These are phyloP conservation scores for Drosophila cardini DNA, from an alignment of 1,140 invertebrate species.

Conservation along the genomic window DNA sequence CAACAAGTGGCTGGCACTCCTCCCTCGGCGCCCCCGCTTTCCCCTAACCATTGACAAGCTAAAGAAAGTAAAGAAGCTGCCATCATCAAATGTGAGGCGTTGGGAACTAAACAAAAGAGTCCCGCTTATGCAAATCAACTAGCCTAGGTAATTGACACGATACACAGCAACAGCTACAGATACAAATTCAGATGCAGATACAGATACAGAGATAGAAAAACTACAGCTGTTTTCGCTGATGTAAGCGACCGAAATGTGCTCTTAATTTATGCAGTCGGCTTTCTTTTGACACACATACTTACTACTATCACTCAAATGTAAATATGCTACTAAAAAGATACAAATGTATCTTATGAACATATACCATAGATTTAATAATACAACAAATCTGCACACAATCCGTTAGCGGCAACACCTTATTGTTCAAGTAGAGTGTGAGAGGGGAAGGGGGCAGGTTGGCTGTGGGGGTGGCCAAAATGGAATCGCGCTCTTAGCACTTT, in stretches of 20 bases:
- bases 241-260: slow-evolving; percentile 64
- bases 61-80: slow-evolving; percentile 72
- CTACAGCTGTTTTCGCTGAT: slow-evolving; percentile 69
- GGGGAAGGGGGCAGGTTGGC: background rate
- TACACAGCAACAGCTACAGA: slow-evolving; percentile 14
- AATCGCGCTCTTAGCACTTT: slow-evolving; percentile 67
- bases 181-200: slow-evolving; percentile 26
- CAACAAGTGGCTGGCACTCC: slow-evolving; percentile 42
- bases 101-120: slow-evolving; percentile 66
- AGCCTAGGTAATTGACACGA: slow-evolving; percentile 32
- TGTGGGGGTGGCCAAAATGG: slow-evolving; percentile 54
- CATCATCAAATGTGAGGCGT: slow-evolving; percentile 47
- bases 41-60: background rate
- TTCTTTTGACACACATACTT: slow-evolving; percentile 61
- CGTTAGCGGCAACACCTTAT: slow-evolving; percentile 53
- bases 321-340: slow-evolving; percentile 18
- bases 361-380: slow-evolving; percentile 23
- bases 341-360: slow-evolving; percentile 37
- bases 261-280: slow-evolving; percentile 80
- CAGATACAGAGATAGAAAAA: slow-evolving; percentile 10
- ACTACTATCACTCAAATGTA: slow-evolving; percentile 4
- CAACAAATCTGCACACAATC: slow-evolving; percentile 43
- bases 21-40: background rate
- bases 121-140: slow-evolving; percentile 71
- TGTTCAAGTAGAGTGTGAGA: background rate